Evolutionary conservation across 2,797 vertebrate species (phyloP).

Genomic region (Neoniphon sammara): DNA sequence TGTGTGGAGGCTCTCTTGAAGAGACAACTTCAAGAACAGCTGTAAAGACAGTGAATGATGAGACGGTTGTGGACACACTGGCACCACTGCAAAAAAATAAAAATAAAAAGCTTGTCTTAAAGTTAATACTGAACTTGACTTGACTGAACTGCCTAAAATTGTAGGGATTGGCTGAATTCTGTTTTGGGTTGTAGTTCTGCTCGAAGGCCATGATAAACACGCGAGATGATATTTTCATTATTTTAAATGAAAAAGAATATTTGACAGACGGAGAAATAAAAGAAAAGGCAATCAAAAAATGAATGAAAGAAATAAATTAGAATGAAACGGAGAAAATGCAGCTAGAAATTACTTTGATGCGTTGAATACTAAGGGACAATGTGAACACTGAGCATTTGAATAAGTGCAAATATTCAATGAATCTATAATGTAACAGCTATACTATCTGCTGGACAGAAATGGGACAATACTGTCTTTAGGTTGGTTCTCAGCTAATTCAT

Average conservation of each 20-base stretch:
- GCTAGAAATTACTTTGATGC: too few species aligned
- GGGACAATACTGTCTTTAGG: too few species aligned
- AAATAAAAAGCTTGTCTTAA: not conserved
- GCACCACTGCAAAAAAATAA: not conserved
- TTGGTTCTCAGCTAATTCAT: too few species aligned
- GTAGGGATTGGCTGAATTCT: not conserved
- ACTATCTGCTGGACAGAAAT: too few species aligned
- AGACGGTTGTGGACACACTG: not conserved
- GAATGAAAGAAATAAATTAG: too few species aligned
- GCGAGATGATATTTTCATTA: not conserved
- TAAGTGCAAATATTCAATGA: too few species aligned
- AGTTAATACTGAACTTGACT: not conserved
- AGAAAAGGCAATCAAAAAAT: too few species aligned
- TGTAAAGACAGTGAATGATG: conserved; percentile 6
- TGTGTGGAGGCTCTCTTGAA: conserved; percentile 23
- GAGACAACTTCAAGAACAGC: conserved; percentile 24
- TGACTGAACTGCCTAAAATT: not conserved
- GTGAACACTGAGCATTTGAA: too few species aligned
- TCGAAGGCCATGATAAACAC: conserved; percentile 8
- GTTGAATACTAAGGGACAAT: too few species aligned
- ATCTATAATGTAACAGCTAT: too few species aligned
- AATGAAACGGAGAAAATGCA: too few species aligned
- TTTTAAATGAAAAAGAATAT: not conserved
- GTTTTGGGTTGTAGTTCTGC: not conserved
- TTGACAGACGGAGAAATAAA: not conserved